Base-by-base conservation (phyloP, 2,113 vertebrate genomes). In the Cyphomyrus plagiostoma region DNA sequence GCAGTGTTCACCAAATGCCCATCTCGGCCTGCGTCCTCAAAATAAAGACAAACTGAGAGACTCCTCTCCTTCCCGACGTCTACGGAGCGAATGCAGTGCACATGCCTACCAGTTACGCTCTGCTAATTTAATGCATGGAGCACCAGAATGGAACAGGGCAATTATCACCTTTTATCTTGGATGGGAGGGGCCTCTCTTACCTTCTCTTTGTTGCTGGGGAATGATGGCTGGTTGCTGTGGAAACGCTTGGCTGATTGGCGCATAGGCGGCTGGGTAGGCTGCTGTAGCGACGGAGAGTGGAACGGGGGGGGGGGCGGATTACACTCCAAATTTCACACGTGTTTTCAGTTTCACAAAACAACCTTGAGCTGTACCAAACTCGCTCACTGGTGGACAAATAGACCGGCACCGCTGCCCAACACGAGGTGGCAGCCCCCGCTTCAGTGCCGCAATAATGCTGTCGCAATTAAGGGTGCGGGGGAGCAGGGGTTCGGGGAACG, bases 121-220 rank as follows among this genome's bases (percentile, higher is more conserved):
- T 89, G 92, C 94, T 96, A 95, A 96, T 94, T 95, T 94, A 95
- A 95, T 94, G 94, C 94, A 93, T 92, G 84, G 77, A 93, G 95
- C 92, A 94, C 95, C 93, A 94, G 94, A 94, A 95, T 94, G 93
- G 94, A 95, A 95, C 93, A 94, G 92, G 92, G 95, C 95, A 96
- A 96, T 95, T 96, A 96, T 95, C 95, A 95, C 94, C 95, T 95
- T 95, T 96, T 95, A 94, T 95, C 94, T 93, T 92, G 93, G 94
- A 92, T 95, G 95, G 95, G 95, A 89, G 94, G 93, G 91, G 92
- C 93, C 86, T 66, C 13, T 93, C 95, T 96, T 96, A 99, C 98
- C 98, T 98, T 99, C 98, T 95, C 98, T 97, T 96, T 99, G 98
- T 95, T 99, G 98, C 96, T 99, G 98, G 58, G 98, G 97, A 92